These are phyloP conservation scores for Notiomystis cincta DNA, from an alignment of 2,113 vertebrate species.

Conservation along the genomic window DNA sequence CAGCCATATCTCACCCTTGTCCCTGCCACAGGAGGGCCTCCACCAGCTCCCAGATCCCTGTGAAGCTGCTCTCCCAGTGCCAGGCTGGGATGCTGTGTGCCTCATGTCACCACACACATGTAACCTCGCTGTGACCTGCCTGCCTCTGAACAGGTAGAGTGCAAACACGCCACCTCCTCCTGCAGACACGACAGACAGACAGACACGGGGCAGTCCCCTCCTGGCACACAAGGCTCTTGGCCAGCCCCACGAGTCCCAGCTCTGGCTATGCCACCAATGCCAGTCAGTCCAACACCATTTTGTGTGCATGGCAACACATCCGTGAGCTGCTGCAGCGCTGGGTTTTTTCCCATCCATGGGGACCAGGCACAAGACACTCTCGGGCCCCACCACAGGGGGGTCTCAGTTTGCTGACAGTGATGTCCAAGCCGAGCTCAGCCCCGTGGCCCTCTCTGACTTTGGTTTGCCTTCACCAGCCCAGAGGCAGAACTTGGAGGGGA, in stretches of 20 bases:
- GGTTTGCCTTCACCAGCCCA: fast-evolving
- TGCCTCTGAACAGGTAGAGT: not conserved
- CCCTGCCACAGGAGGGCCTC: not conserved
- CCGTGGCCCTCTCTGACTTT: fast-evolving
- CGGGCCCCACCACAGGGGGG: not conserved
- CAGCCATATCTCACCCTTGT: not conserved
- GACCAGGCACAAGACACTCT: not conserved
- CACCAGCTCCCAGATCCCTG: fast-evolving
- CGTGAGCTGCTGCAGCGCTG: fast-evolving
- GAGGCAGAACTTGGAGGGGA: not conserved
- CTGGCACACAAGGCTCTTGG: fast-evolving
- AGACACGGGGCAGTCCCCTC: not conserved
- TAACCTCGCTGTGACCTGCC: not conserved
- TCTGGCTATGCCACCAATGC: not conserved
- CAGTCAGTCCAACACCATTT: not conserved
- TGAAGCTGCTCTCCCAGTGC: not conserved
- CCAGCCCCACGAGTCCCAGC: not conserved
- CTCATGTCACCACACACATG: fast-evolving
- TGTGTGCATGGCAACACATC: fast-evolving
- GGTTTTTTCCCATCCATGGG: not conserved
- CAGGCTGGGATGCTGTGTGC: not conserved
- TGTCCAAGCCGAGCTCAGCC: not conserved
- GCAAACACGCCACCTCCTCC: not conserved
- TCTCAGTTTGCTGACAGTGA: not conserved
- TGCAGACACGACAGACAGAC: not conserved